phyloP scores from a whole-genome alignment of 2,797 vertebrate genomes.

The Intellagama lesueurii region DNA sequence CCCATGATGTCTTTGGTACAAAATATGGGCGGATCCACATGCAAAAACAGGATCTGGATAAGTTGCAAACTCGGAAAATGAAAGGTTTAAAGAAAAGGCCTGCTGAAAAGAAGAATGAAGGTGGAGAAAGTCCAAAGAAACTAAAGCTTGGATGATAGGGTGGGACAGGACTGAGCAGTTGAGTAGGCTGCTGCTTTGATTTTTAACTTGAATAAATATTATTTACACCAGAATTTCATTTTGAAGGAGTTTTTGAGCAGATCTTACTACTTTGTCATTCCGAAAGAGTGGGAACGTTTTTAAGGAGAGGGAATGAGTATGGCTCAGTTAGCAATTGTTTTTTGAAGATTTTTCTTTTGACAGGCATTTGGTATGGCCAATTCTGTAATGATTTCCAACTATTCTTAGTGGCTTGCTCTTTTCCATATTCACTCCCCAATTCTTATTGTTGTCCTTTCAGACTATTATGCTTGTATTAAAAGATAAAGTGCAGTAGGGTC shows the following conservation, averaged over 20 bases:
- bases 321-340: background rate
- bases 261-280: background rate
- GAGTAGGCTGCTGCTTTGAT: background rate
- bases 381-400: background rate
- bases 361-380: background rate
- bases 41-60: conserved; percentile 95
- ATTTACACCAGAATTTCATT: background rate
- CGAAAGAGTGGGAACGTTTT: background rate
- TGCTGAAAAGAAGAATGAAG: conserved; percentile 66
- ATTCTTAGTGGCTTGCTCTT: background rate
- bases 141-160: conserved; percentile 73
- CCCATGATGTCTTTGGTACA: conserved; percentile 91
- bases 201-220: background rate
- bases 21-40: conserved; percentile 93
- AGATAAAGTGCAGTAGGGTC: background rate
- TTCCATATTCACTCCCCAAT: background rate
- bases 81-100: conserved; percentile 93
- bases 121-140: conserved; percentile 78
- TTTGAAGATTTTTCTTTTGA: background rate
- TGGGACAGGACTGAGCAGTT: conserved; percentile 27
- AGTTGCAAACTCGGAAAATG: conserved; percentile 93
- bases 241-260: background rate
- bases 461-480: background rate
- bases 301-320: background rate
- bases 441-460: background rate